Base-by-base conservation (phyloP, 2,797 vertebrate species). In the Schizopygopsis pylzovi region DNA sequence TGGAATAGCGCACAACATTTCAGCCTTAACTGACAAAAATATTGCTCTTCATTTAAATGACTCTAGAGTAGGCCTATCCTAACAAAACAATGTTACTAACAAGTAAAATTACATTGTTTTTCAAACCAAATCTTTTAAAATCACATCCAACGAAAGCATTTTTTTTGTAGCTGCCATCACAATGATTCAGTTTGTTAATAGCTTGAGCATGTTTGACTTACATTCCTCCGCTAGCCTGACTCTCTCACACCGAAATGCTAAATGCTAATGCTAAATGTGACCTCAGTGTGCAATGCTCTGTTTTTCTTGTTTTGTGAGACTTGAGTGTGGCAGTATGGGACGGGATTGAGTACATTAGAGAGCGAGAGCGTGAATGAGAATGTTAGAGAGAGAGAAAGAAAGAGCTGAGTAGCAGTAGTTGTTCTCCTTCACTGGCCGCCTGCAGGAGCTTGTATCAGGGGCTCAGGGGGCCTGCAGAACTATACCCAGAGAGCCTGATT, bases 401-500 rank as follows among this genome's bases (percentile, higher is more conserved):
- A 90, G 86, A 78, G 84, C 39, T 39, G 76, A 80, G 61, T 76
- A 70, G 67, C 75, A 39, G 80, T 83, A 56, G 76, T 83, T n/a
- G 79, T 86, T 90, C 85, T 72, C 70, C 88, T 82, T 70, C 84
- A 68, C 59, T 76, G 82, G 68, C 71, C 85, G 84, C 83, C 43
- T 81, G 88, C 82, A 70, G 87, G 85, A 80, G 86, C 88, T 87
- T 89, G 81, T 81, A 87, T 73, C 54, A 59, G 56, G 78, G 79
- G 77, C 86, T 84, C 85, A 82, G 49, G 85, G 87, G 86, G 93
- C 88, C 91, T 28, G 83, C 89, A 93, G 92, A 94, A 88, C 77
- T 88, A 86, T 88, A 91, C 90, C 91, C 91, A 86, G 87, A 92
- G 91, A 91, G 93, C 91, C 91, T 93, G 93, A 95, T 95, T 93